phyloP scores from a whole-genome alignment of 2,113 vertebrate genomes.

The Nothoprocta perdicaria region DNA sequence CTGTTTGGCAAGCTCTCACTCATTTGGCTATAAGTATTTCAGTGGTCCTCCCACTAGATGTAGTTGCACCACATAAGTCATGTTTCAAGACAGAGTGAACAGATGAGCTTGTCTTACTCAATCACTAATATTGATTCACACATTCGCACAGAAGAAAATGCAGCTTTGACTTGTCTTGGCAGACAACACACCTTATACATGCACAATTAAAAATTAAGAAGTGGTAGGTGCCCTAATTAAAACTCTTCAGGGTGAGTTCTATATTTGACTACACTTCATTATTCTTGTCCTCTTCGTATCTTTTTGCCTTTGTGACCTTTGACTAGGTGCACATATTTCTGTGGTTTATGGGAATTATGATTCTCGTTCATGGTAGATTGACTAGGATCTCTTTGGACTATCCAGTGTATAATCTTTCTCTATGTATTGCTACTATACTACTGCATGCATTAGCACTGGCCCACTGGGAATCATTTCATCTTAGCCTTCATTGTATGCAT shows the following conservation, averaged over 20 bases:
- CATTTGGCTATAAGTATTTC: slow-evolving; percentile 55
- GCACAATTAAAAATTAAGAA: slow-evolving; percentile 62
- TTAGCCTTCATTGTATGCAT: slow-evolving; percentile 31
- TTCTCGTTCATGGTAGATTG: slow-evolving; percentile 66
- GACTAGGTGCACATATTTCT: slow-evolving; percentile 39
- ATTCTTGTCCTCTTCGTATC: slow-evolving; percentile 23
- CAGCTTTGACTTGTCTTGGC: slow-evolving; percentile 58
- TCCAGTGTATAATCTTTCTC: slow-evolving; percentile 48
- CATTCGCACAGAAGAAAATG: slow-evolving; percentile 52
- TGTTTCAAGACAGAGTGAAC: slow-evolving; percentile 66
- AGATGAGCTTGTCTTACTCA: slow-evolving; percentile 70
- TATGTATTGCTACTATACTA: slow-evolving; percentile 42
- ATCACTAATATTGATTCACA: slow-evolving; percentile 66
- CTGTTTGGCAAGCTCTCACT: slow-evolving; percentile 67
- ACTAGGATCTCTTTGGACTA: slow-evolving; percentile 54
- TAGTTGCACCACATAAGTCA: slow-evolving; percentile 52
- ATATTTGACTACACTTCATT: slow-evolving; percentile 48
- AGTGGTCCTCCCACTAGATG: slow-evolving; percentile 66
- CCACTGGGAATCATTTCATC: slow-evolving; percentile 43
- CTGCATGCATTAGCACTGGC: slow-evolving; percentile 48
- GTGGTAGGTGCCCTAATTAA: slow-evolving; percentile 45
- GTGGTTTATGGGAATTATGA: slow-evolving; percentile 37
- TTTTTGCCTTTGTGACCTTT: slow-evolving; percentile 23
- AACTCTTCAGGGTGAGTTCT: slow-evolving; percentile 24
- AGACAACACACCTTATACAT: slow-evolving; percentile 44